Percentiles rank a stretch among this genome's conserved stretches.
Conservation (phyloP, 2,888 invertebrate genomes). For the Keiferia lycopersicella region DNA sequence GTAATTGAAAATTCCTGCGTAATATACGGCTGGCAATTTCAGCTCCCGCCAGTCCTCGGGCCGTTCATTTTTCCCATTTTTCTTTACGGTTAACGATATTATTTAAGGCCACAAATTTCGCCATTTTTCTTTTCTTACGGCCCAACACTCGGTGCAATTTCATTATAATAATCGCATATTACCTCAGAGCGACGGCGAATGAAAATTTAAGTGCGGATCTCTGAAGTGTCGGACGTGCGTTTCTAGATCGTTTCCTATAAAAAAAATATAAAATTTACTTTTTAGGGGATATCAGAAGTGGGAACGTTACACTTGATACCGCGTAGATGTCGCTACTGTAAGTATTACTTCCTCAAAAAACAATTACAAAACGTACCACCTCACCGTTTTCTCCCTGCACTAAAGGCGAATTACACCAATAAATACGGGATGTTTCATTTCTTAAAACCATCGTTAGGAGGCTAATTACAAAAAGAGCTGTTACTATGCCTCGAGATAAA, state of each 20-base stretch:
- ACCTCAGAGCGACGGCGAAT: slow-evolving; percentile 46
- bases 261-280: no score
- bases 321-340: not conserved
- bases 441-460: slow-evolving; percentile 48
- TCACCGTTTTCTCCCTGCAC: slow-evolving; percentile 31
- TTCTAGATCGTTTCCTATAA: no score
- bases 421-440: slow-evolving; percentile 43
- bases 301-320: no score
- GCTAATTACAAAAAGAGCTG: slow-evolving; percentile 55
- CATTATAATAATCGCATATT: slow-evolving; percentile 77
- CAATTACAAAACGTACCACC: slow-evolving; percentile 6
- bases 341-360: not conserved
- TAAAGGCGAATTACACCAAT: slow-evolving; percentile 36
- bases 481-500: slow-evolving; percentile 51
- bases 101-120: slow-evolving; percentile 78
- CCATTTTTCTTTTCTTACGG: slow-evolving; percentile 65
- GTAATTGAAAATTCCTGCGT: slow-evolving; percentile 81
- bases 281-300: no score
- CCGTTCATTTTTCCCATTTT: slow-evolving; percentile 57
- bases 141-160: slow-evolving; percentile 68
- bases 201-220: slow-evolving; percentile 27
- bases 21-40: slow-evolving; percentile 80
- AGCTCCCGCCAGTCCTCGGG: slow-evolving; percentile 61
- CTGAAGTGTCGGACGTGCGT: no score
- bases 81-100: slow-evolving; percentile 77